These are phyloP conservation scores for human (Homo sapiens) DNA, from an alignment of 2,113 vertebrate genomes.

Conservation along the genomic window GRCh38 chr1:47296501-47297000, in stretches of 20 bases:
- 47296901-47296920: conserved; percentile 17
- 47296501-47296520: neutral
- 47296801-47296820: neutral
- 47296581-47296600: neutral
- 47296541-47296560: neutral
- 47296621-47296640: neutral
- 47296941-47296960: conserved; percentile 11
- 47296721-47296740: neutral
- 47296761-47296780: neutral
- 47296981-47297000: neutral
- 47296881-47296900: conserved; percentile 5
- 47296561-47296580: neutral
- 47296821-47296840: neutral
- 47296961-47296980: conserved; percentile 17
- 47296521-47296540: neutral
- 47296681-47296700: neutral
- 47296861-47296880: neutral
- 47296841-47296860: neutral
- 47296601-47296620: neutral
- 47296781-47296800: neutral
- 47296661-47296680: neutral
- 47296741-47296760: neutral
- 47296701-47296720: neutral
- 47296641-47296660: neutral
- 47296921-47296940: neutral